phyloP scores from a whole-genome alignment of 2,113 vertebrate species.

The Pelecanus crispus region DNA sequence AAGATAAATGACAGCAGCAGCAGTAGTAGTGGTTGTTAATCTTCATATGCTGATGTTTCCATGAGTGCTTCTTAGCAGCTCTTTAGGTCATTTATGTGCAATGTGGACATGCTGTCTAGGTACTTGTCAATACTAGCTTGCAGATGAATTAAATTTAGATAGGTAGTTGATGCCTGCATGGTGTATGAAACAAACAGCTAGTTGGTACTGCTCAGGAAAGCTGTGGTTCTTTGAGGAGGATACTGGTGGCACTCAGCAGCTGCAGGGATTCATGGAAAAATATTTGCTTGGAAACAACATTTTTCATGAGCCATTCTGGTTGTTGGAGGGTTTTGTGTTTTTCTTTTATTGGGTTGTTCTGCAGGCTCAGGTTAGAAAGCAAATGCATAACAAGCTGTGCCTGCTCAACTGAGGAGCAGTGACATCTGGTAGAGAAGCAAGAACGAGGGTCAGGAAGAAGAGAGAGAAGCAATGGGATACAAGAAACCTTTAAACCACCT shows the following conservation, averaged over 20 bases:
- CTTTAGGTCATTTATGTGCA: not conserved
- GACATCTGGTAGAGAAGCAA: not conserved
- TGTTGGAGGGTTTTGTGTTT: not conserved
- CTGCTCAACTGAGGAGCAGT: not conserved
- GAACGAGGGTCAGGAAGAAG: not conserved
- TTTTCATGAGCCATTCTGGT: not conserved
- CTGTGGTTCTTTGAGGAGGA: not conserved
- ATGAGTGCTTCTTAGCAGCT: not conserved
- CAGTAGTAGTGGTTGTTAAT: not conserved
- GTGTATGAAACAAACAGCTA: not conserved
- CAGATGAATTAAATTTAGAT: not conserved
- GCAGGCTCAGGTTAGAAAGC: not conserved
- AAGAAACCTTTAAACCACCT: not conserved
- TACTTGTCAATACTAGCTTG: not conserved
- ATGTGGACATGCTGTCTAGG: not conserved
- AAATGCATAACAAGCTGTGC: not conserved
- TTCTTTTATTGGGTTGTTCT: not conserved
- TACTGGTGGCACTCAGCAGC: not conserved
- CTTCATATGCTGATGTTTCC: not conserved
- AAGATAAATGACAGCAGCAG: not conserved
- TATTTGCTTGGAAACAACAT: not conserved
- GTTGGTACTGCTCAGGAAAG: not conserved
- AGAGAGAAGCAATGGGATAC: not conserved
- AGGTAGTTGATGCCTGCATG: not conserved
- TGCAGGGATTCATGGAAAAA: not conserved